A percentile compares a stretch with the other conserved stretches of the same genome.
Evolutionary conservation across 2,888 invertebrate genomes (phyloP).

Genomic region (Tortricodes alternella): DNA sequence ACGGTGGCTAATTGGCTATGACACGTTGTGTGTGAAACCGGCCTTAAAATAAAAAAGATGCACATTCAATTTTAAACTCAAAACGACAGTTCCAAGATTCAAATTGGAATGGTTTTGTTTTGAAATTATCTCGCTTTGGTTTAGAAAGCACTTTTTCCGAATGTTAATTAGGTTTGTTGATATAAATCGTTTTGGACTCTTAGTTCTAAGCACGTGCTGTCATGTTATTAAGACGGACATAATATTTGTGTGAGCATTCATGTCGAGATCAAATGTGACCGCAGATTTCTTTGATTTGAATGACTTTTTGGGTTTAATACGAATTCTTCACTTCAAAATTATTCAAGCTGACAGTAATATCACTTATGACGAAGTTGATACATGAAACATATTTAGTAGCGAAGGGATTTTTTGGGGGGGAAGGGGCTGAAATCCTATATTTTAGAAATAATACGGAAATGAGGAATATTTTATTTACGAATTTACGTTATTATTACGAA

Average conservation of each 20-base stretch:
- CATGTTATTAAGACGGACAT: not conserved
- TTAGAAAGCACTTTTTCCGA: not conserved
- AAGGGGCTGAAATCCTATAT: no score
- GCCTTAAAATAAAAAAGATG: not conserved
- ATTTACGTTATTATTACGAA: no score
- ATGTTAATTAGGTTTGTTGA: not conserved
- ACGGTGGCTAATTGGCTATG: slow-evolving; percentile 4
- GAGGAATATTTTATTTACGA: no score
- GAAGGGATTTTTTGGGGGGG: no score
- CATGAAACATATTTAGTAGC: no score
- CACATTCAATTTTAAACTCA: not conserved
- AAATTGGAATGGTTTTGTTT: not conserved
- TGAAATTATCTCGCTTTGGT: not conserved
- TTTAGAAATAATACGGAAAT: no score
- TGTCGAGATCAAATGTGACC: not conserved
- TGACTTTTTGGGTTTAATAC: not conserved
- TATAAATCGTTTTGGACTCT: not conserved
- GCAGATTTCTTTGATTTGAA: not conserved
- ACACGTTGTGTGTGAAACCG: slow-evolving; percentile 1
- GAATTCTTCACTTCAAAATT: no score
- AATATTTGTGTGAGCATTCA: not conserved
- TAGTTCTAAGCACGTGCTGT: not conserved
- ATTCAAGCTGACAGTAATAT: no score
- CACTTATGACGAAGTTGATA: no score
- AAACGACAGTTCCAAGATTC: not conserved